Base-by-base conservation (phyloP, 2,888 invertebrate genomes). In the Epicampocera succincta region DNA sequence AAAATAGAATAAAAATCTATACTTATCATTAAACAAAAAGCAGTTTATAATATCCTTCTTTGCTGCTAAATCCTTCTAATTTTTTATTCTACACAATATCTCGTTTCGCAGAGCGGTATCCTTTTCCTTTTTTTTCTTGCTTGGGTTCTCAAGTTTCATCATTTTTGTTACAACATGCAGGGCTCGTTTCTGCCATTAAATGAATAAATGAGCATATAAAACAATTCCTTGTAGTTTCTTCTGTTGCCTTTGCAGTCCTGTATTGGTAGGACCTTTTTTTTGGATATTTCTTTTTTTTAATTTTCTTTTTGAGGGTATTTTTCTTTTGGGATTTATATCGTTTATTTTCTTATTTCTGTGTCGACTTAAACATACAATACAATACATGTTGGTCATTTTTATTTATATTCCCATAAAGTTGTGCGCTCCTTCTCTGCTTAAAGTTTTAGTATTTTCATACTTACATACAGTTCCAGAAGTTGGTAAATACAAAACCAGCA, bases 141-240 rank as follows among this genome's bases (percentile, higher is more conserved):
- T 9, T 54, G 52, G 65, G 9, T 42, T 65, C 15, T 54, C n/a
- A 15, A 48, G 48, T 58, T 58, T 48, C 19, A 52, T 56, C 33
- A 12, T n/a, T 52, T 46, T 40, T 54, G 9, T 46, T 48, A 17
- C 40, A 42, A 78, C 54, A 79, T 69, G 74, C 71, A 46, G 56
- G 61, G 86, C 87, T 87, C 87, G 87, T 87, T 88, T 87, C 87
- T 85, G 85, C 86, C 88, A 89, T 89, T 89, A 89, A 89, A 87
- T 86, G 88, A 87, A 89, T 89, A 89, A 89, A 89, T 88, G 89
- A 89, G 88, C 87, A 89, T 88, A 89, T 89, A 89, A 89, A 89
- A 89, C 89, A 88, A 89, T 89, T 89, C 89, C 87, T 86, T 87
- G 85, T 86, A 87, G 89, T 86, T 89, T 86, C 71, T 60, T 29